Evolutionary conservation across 1,140 invertebrate genomes (phyloP).

Genomic region (Scaptodrosophila lebanonensis): DNA sequence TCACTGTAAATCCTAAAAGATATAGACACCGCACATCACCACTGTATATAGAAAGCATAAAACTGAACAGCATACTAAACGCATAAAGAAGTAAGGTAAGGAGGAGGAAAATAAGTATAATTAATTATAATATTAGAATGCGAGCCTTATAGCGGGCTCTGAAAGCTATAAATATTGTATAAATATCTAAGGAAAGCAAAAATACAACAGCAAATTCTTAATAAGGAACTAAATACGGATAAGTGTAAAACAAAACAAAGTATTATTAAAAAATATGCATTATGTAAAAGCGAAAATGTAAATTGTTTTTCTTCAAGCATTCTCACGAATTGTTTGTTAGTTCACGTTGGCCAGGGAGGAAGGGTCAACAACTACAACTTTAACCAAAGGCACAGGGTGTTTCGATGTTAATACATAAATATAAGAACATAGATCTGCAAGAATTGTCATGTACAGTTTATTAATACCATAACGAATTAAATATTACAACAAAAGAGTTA

Average conservation of each 20-base stretch:
- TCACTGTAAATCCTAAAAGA: conserved; percentile 58
- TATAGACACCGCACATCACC: conserved; percentile 45
- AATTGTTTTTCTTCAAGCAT: too few relatives aligned
- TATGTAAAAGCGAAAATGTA: conserved; percentile 32
- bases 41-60: conserved; percentile 39
- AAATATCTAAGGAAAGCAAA: conserved; percentile 17
- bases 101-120: conserved; percentile 20
- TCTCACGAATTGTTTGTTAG: too few relatives aligned
- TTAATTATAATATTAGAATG: conserved; percentile 8
- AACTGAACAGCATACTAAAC: too few relatives aligned
- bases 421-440: neutral
- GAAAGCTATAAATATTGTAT: conserved; percentile 58
- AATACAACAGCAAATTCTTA: conserved; percentile 14
- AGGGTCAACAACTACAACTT: too few relatives aligned
- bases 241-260: conserved; percentile 61
- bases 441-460: conserved; percentile 3
- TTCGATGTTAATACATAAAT: conserved; percentile 17
- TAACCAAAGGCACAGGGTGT: conserved; percentile 17
- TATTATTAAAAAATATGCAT: conserved; percentile 65
- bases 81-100: too few relatives aligned
- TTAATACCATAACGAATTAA: too few relatives aligned
- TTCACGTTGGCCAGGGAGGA: too few relatives aligned
- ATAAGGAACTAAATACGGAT: conserved; percentile 46
- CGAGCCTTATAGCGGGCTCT: conserved; percentile 9
- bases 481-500: conserved; percentile 7